Evolutionary conservation across 2,113 vertebrate genomes (phyloP), one percentile per base, ranked within the genome.

Genomic region (Nymphicus hollandicus): DNA sequence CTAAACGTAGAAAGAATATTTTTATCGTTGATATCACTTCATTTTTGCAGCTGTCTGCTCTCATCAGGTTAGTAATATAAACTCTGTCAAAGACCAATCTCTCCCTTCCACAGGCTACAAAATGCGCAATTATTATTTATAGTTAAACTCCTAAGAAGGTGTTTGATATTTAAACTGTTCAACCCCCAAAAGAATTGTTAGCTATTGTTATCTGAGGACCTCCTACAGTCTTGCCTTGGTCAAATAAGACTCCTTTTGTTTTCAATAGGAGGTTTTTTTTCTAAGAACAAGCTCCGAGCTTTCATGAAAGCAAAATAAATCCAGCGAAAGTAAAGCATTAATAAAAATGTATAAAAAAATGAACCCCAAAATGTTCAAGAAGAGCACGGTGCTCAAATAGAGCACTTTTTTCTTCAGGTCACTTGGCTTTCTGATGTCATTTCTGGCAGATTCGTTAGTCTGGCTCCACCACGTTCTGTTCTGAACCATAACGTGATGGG

Each of bases 391-490:
- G 77, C 82, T 95, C 69, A 78, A 70, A 80, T 44, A 29, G 61
- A 90, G 41, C 79, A 53, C 25, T 82, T 81, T 80, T 50, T 82
- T 91, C 94, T 91, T n/a, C 76, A 92, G 92, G 83, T 96, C 92
- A 83, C 68, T 94, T 88, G 92, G 88, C 77, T 97, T 93, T 97
- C 91, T 95, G 88, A 91, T 96, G 95, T 97, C 69, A 94, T 84
- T 95, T 84, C 88, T 97, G 96, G 91, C 93, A 96, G 96, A 63
- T 93, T 96, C 63, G 56, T 96, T 96, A 96, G 93, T 80, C 80
- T 39, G 81, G 91, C 96, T 96, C 95, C 86, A 96, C 93, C 93
- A 96, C 17, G 27, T 91, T 95, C 81, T 89, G 91, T 95, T 96
- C 96, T 61, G 80, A 95, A 93, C 70, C 73, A 69, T 89, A 95